Base-by-base conservation (phyloP, 2,797 vertebrate species). In the Helostoma temminkii region DNA sequence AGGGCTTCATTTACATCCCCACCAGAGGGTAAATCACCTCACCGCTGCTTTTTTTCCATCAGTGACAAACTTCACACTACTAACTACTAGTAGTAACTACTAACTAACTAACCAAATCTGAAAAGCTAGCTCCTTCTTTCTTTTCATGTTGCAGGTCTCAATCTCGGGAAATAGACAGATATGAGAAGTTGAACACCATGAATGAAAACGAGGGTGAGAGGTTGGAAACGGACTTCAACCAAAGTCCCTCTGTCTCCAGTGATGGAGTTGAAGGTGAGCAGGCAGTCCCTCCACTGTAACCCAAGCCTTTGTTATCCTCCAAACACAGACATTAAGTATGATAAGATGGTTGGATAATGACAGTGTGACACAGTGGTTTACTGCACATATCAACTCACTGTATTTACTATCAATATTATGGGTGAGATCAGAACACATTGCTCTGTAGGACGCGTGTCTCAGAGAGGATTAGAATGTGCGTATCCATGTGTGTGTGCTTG, bases 401-500 rank as follows among this genome's bases (percentile, higher is more conserved):
- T 94, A 88, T 93, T 91, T 83, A 93, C 84, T 91, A 89, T 93
- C 92, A 95, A 95, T 94, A 95, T 94, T 94, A 84, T 93, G 92
- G 83, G 91, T 93, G 70, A 82, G 79, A 81, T 60, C 48, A 76
- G 80, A 88, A 78, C 58, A 68, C 41, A 54, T 66, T 15, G 39
- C 67, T 36, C 46, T 48, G 47, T 15, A 60, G 60, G 54, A 77
- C 58, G 42, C 52, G 71, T 57, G 66, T 63, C 45, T 70, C 3
- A 30, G 21, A 58, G 34, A 54, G 74, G 71, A 65, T 69, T 59
- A 45, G 19, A 59, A 52, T 66, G 69, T 59, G 39, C 21, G 5
- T 49, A 48, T 68, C 37, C 24, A 55, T 15, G n/a, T 76, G 46
- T 54, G 52, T 37, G 52, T 39, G 52, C 4, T 3, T 71, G 66